Base-by-base conservation (phyloP, 1,140 invertebrate genomes). In the Telenomus remus region DNA sequence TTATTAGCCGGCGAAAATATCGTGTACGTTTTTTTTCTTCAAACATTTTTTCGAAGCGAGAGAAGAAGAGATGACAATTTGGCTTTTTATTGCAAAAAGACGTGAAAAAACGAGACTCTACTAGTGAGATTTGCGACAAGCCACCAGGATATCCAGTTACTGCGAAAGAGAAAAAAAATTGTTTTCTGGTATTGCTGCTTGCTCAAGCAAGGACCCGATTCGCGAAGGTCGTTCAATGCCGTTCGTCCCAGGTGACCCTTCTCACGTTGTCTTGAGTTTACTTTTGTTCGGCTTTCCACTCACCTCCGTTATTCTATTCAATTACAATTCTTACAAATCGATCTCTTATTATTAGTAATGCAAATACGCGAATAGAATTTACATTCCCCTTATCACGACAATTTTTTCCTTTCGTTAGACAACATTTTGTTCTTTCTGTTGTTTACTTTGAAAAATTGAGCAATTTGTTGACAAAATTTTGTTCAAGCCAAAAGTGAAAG, bases 141-240 rank as follows among this genome's bases (percentile, higher is more conserved):
- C 63, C 71, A 59, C 61, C 19, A 46, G 59, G 55, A 61, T 79
- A 82, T 82, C 71, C 74, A 70, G 65, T 80, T 84, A 84, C 80
- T 63, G 64, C 53, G 46, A 33, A 46, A 37, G 19, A 37, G 27
- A 56, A 75, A 76, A 69, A 80, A 73, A 70, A 61, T 60, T 51
- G 60, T 66, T 79, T 80, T 73, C 71, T 70, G 55, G 56, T 70
- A 66, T 71, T 60, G 63, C 54, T 55, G 64, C 42, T 59, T 54
- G 65, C 66, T 47, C 61, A 69, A 79, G 72, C 79, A 78, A 79
- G 78, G 81, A 84, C 74, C 79, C 75, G 84, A 85, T 87, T 85
- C 66, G 79, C 73, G 84, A 87, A 87, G 86, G 85, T 82, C 86
- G 86, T 87, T 87, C 86, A 86, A 86, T 87, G 85, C 84, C 85